A percentile compares a stretch with the other conserved stretches of the same genome.
Conservation (phyloP, 2,113 vertebrate species). For the Podarcis raffonei region DNA sequence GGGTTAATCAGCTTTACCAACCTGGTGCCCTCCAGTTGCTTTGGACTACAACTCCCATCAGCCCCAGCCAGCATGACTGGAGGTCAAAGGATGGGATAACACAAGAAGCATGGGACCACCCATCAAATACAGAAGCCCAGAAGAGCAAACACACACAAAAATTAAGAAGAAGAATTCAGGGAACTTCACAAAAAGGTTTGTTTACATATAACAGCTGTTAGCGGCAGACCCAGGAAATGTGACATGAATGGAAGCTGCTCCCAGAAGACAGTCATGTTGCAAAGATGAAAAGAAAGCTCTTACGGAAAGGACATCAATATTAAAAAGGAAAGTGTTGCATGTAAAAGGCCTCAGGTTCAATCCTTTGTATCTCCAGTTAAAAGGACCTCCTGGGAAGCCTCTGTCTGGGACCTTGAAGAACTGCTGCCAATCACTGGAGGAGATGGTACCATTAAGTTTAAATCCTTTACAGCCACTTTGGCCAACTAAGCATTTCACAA, state of each 20-base stretch:
- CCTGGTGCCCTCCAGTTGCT: no score
- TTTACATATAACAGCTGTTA: neutral
- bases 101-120: rapidly evolving
- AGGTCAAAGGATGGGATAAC: no score
- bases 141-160: neutral
- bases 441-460: neutral
- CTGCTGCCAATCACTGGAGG: neutral
- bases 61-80: no score
- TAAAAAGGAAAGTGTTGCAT: neutral
- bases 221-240: neutral
- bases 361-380: neutral
- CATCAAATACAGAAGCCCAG: neutral
- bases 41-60: no score
- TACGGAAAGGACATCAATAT: neutral
- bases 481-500: neutral
- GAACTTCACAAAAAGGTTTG: neutral
- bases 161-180: neutral
- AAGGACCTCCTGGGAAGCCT: neutral
- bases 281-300: neutral
- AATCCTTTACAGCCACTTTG: neutral
- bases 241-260: neutral
- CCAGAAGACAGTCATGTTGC: neutral
- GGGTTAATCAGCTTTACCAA: neutral
- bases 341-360: neutral
- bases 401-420: neutral